phyloP scores from a whole-genome alignment of 2,888 invertebrate genomes.

The Lycocerus yunnanus region DNA sequence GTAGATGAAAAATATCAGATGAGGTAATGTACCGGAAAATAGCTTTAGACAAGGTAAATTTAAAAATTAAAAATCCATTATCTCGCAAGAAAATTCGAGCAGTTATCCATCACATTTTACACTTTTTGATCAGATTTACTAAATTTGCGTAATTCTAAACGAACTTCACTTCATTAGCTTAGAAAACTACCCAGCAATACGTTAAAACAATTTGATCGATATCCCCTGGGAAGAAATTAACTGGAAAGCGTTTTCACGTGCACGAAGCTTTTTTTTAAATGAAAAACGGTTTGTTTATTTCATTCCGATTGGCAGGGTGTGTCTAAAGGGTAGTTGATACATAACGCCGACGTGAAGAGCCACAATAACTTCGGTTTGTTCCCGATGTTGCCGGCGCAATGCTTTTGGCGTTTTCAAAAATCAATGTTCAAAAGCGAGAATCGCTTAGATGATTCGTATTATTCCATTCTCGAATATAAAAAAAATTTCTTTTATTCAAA shows the following conservation, averaged over 20 bases:
- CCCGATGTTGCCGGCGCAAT: no score
- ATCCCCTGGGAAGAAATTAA: background rate
- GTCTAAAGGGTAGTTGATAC: background rate
- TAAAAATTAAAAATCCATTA: background rate
- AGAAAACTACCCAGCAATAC: background rate
- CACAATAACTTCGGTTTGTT: background rate
- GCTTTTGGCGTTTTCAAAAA: no score
- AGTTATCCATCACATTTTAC: background rate
- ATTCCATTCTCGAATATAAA: no score
- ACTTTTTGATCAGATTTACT: background rate
- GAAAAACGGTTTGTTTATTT: background rate
- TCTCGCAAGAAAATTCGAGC: background rate
- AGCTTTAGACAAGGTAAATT: background rate
- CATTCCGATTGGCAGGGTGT: background rate
- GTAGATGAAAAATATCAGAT: background rate
- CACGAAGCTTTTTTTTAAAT: background rate
- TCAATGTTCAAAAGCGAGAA: no score
- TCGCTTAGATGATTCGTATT: no score
- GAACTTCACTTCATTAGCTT: background rate
- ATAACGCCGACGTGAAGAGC: background rate
- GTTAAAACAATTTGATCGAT: background rate
- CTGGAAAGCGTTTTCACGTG: background rate
- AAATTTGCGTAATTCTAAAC: background rate
- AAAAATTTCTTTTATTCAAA: no score
- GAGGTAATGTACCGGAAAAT: background rate